Base-by-base conservation (phyloP, 2,888 invertebrate genomes). In the Mycalesis mineus region DNA sequence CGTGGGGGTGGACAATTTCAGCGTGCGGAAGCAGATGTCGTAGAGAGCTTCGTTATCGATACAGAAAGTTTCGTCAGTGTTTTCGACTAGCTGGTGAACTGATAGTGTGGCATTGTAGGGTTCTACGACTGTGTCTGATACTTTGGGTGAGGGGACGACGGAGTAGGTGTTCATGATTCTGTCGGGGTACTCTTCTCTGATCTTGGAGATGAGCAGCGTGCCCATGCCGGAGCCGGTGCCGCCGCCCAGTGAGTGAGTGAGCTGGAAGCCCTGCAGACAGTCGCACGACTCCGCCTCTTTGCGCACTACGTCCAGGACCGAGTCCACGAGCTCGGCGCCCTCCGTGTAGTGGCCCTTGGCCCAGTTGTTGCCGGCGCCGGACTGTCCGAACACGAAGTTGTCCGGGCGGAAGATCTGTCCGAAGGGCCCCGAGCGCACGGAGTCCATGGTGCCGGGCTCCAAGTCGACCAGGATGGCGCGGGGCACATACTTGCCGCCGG, bases 161-260 rank as follows among this genome's bases (percentile, higher is more conserved):
- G 97, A 97, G 91, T 97, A 98, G 78, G 97, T 98, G 92, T 96
- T 97, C 98, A 98, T 98, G 73, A 98, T 98, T 91, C 98, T 95
- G 91, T 98, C 98, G 69, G 98, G 98, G 82, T 98, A 98, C 91
- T 98, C 98, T 90, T 98, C 98, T 73, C 98, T 94, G 88, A 98
- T 98, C 91, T 98, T 98, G 68, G 97, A 97, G 78, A 98, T 98
- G 67, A 98, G 92, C 60, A 98, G 92, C 61, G 98, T 98, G 70
- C 98, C 98, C 95, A 98, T 95, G 65, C 98, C 98, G 74, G 97
- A 97, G 22, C 98, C 98, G 76, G 98, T 98, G 75, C 98, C 98
- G 75, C 98, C 98, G 61, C 98, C 97, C 69, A 98, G 93, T 7
- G 97, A 98, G 90, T 97, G 97, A 85, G 97, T 97, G 74, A 97